phyloP scores from a whole-genome alignment of 1,140 invertebrate genomes.

The Drosophila kikkawai region DNA sequence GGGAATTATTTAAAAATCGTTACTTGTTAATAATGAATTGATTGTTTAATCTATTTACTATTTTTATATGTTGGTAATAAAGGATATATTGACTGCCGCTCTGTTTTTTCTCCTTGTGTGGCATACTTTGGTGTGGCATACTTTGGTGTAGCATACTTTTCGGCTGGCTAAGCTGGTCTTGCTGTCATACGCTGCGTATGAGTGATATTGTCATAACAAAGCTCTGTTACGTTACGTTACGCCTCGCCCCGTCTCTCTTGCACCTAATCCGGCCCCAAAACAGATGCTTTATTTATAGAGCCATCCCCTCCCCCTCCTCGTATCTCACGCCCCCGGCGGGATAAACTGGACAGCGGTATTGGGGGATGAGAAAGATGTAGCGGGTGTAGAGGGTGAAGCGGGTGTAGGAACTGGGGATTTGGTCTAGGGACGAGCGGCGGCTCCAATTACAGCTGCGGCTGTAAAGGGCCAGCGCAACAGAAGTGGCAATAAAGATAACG shows the following conservation, averaged over 20 bases:
- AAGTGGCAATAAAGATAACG: conserved; percentile 74
- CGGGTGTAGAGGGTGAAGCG: not conserved
- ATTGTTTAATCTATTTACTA: too few relatives aligned
- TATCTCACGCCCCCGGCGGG: conserved; percentile 4
- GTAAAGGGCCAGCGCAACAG: conserved; percentile 56
- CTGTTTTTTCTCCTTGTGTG: not conserved
- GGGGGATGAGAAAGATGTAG: not conserved
- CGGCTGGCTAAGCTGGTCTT: conserved; percentile 33
- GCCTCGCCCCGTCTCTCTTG: conserved; percentile 8
- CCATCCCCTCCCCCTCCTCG: not conserved
- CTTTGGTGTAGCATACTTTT: conserved; percentile 41
- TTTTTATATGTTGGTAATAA: not conserved
- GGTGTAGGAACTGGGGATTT: conserved; percentile 23
- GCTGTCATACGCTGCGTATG: conserved; percentile 38
- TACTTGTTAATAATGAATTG: too few relatives aligned
- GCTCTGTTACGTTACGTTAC: conserved; percentile 1
- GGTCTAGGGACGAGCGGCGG: conserved; percentile 29
- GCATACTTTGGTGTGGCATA: too few relatives aligned
- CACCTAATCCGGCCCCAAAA: conserved; percentile 34
- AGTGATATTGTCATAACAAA: conserved; percentile 40
- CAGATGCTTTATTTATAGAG: conserved; percentile 46
- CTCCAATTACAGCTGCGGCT: conserved; percentile 59
- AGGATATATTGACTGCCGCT: not conserved
- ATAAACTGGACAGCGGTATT: conserved; percentile 19
- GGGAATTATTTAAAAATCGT: too few relatives aligned